phyloP scores from a whole-genome alignment of 2,113 vertebrate species.

The Scomber scombrus region DNA sequence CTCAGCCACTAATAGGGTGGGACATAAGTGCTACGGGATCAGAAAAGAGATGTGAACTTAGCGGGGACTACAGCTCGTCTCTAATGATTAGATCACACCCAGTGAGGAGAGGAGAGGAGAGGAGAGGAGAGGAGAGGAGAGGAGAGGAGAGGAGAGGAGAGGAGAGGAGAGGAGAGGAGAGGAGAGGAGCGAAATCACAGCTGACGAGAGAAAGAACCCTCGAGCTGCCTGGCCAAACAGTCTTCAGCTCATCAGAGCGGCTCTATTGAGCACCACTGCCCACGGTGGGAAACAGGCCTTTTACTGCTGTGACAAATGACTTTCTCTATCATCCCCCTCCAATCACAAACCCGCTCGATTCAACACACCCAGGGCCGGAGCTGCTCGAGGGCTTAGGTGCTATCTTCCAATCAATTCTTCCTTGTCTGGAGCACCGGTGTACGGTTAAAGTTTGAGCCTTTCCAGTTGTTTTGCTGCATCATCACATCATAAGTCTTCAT shows the following conservation, averaged over 20 bases:
- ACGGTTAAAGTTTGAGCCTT: neutral
- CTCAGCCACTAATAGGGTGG: neutral
- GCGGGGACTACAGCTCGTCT: neutral
- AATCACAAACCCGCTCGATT: constrained; percentile 9
- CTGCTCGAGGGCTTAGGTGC: neutral
- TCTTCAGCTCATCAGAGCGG: constrained; percentile 17
- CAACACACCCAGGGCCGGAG: neutral
- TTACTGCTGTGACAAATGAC: constrained; percentile 33
- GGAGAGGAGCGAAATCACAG: neutral
- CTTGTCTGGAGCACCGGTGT: neutral
- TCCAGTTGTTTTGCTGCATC: neutral
- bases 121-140: neutral
- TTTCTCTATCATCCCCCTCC: constrained; percentile 14
- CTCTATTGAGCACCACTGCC: neutral
- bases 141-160: neutral
- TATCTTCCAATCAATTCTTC: constrained; percentile 9
- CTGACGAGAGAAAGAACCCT: neutral
- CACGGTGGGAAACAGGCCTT: neutral
- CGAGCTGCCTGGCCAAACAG: neutral
- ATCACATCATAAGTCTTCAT: neutral
- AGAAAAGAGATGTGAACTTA: constrained; percentile 1
- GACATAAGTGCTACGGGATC: neutral
- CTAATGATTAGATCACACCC: constrained; percentile 4
- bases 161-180: neutral
- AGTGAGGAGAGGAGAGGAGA: neutral